Base-by-base conservation (phyloP, 92 coral and sea anemone genomes). In the Blastomussa wellsi region DNA sequence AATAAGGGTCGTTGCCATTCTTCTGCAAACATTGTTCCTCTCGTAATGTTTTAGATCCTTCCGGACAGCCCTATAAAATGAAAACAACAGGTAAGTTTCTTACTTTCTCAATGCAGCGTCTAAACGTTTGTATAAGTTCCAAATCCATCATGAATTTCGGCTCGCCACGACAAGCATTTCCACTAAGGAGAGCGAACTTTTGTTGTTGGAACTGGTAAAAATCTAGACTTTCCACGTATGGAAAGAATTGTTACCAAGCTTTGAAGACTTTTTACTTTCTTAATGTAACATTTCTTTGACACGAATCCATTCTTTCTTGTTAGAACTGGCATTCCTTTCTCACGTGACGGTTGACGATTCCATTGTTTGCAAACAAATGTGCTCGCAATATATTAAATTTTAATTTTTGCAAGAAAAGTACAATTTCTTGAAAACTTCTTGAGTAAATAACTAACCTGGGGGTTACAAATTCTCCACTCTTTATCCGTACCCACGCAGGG, bases 381-480 rank as follows among this genome's bases (percentile, higher is more conserved):
- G n/a, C 60, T 53, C n/a, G 5, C 7, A 10, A 44, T 44, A 4
- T 6, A 44, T 44, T 8, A 6, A 44, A 44, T 44, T 6, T 44
- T 44, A 8, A 44, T n/a, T n/a, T n/a, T n/a, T n/a, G n/a, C 22
- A 7, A 2, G 2, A 52, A 52, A 52, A 52, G 22, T 55, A 17
- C 0, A 14, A 55, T 57, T 57, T 28, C 24, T 57, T 22, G 65
- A 57, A 5, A 24, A 57, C 29, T 57, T 57, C 28, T 57, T 22
- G 1, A 57, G 0, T 17, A 22, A 6, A 4, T 57, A 22, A 83
- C 87, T 29, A 26, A 83, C 87, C 87, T 31, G 11, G 26, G 74
- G 0, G 36, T 83, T 83, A 66, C 87, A 83, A 38, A 83, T 41
- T 59, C 48, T 41, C 81, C 87, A 74, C 14, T 29, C 42, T 36